phyloP scores from a whole-genome alignment of 2,888 invertebrate genomes.

The Epirrhoe alternata region DNA sequence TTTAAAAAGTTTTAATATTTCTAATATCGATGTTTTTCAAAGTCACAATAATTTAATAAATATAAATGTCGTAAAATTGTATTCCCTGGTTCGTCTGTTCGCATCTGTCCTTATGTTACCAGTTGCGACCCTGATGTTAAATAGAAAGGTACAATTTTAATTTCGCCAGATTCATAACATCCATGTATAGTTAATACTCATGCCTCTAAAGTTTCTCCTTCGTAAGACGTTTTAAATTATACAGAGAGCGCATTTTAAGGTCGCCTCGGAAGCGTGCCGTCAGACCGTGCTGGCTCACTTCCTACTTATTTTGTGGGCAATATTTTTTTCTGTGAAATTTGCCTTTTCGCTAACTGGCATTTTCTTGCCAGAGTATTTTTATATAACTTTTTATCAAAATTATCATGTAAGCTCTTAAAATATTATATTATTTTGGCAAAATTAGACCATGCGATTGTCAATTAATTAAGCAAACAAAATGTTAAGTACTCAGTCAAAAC shows the following conservation, averaged over 20 bases:
- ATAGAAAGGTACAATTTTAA: constrained; percentile 44
- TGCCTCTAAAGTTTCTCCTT: constrained; percentile 64
- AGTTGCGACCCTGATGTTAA: constrained; percentile 34
- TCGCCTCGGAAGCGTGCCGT: constrained; percentile 33
- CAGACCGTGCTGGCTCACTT: constrained; percentile 33
- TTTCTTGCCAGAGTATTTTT: constrained; percentile 33
- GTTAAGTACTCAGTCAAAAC: constrained; percentile 56
- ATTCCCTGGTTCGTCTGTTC: constrained; percentile 36
- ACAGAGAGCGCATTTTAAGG: constrained; percentile 38
- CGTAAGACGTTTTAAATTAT: constrained; percentile 42
- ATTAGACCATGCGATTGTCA: constrained; percentile 73
- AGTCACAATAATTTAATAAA: constrained; percentile 37
- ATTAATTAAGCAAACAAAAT: constrained; percentile 69
- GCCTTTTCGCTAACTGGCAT: constrained; percentile 20
- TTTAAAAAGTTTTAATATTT: constrained; percentile 31
- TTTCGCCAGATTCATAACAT: constrained; percentile 53
- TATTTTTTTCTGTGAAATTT: constrained; percentile 30
- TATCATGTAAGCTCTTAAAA: constrained; percentile 35
- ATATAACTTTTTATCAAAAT: constrained; percentile 29
- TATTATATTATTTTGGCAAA: constrained; percentile 50
- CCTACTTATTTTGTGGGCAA: constrained; percentile 38
- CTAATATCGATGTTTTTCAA: constrained; percentile 23
- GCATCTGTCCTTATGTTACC: constrained; percentile 5
- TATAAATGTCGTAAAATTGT: constrained; percentile 39
- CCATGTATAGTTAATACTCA: constrained; percentile 54